These are phyloP conservation scores for Bradynema listronoti DNA, from an alignment of 1,140 invertebrate species.

Conservation along the genomic window DNA sequence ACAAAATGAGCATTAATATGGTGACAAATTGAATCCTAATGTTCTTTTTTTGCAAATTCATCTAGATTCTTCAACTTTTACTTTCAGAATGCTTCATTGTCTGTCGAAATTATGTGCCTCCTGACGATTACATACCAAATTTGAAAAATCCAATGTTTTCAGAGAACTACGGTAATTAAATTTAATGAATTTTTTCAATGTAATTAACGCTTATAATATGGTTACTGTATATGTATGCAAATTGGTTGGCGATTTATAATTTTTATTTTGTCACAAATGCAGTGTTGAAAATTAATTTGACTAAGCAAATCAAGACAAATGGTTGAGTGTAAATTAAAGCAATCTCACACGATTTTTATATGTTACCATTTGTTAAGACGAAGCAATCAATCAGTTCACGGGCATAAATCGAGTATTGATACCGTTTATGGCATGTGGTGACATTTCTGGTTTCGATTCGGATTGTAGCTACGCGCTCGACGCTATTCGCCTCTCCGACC, in stretches of 20 bases:
- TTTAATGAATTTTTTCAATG: neutral
- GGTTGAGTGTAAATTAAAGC: too few species aligned
- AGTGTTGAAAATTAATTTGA: slow-evolving; percentile 4
- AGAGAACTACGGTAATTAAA: slow-evolving; percentile 16
- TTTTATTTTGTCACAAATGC: neutral
- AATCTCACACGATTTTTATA: too few species aligned
- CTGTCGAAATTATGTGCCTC: slow-evolving; percentile 23
- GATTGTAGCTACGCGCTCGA: slow-evolving; percentile 7
- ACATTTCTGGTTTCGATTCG: slow-evolving; percentile 29
- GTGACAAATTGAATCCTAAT: too few species aligned
- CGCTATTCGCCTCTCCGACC: slow-evolving; percentile 1
- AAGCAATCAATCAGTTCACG: neutral
- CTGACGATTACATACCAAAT: slow-evolving; percentile 22
- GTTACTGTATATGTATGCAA: too few species aligned
- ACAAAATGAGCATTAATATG: too few species aligned
- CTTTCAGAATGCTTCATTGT: slow-evolving; percentile 29
- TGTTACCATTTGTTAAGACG: too few species aligned
- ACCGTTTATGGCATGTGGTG: slow-evolving; percentile 33
- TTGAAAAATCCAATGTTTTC: slow-evolving; percentile 24
- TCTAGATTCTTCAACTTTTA: slow-evolving; percentile 6
- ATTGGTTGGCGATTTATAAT: neutral
- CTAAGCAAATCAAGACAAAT: too few species aligned
- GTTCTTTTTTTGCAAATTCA: neutral
- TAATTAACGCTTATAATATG: neutral
- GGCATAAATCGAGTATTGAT: slow-evolving; percentile 20